Evolutionary conservation across 2,797 vertebrate species (phyloP).

Genomic region (Falco rusticolus): DNA sequence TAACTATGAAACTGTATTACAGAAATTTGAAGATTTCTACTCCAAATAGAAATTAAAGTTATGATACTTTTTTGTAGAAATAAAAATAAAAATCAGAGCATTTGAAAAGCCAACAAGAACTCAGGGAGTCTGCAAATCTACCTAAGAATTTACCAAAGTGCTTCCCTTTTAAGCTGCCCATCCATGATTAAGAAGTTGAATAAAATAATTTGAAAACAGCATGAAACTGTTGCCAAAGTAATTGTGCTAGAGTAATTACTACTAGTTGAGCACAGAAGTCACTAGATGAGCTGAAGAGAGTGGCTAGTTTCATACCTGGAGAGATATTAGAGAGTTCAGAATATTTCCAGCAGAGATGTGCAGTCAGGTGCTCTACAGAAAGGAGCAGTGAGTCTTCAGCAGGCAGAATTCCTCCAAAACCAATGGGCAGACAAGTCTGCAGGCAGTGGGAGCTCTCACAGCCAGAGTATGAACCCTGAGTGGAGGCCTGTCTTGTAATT

Average conservation of each 20-base stretch:
- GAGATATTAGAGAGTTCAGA: neutral
- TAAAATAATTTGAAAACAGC: neutral
- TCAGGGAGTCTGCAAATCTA: neutral
- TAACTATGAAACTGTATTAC: neutral
- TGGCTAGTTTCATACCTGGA: neutral
- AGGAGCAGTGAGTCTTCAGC: neutral
- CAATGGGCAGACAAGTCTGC: accelerated
- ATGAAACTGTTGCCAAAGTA: neutral
- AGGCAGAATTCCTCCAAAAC: neutral
- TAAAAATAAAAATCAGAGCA: too few relatives aligned
- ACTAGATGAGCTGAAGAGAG: neutral
- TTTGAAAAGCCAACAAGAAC: neutral
- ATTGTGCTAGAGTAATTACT: neutral
- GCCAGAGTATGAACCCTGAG: accelerated
- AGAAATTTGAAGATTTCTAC: neutral
- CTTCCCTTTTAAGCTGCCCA: neutral
- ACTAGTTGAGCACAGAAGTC: neutral
- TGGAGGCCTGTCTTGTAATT: neutral
- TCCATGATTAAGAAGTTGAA: neutral
- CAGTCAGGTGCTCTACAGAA: neutral
- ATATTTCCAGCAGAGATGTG: neutral
- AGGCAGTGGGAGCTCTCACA: neutral
- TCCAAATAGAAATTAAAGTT: neutral
- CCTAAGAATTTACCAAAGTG: neutral
- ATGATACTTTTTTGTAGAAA: too few relatives aligned